Conservation (phyloP, 2,888 invertebrate species). For the Bombylius major region DNA sequence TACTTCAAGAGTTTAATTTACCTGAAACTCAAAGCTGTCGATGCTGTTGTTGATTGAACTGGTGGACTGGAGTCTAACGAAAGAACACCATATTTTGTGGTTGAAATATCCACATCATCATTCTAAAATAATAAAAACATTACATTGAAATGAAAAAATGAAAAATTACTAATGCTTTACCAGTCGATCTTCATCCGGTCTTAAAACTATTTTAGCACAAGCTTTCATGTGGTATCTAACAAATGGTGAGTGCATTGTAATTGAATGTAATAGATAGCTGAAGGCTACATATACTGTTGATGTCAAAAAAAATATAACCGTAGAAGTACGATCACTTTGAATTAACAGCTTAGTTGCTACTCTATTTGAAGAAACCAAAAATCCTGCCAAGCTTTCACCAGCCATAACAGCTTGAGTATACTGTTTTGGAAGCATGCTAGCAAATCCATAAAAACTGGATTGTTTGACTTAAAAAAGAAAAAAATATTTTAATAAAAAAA, state of each 20-base stretch:
- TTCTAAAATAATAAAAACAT: conserved; percentile 37
- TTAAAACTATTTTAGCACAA: conserved; percentile 63
- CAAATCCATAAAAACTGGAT: conserved; percentile 88
- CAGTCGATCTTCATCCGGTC: conserved; percentile 64
- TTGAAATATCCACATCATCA: conserved; percentile 42
- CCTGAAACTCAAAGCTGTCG: conserved; percentile 53
- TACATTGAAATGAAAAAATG: not conserved
- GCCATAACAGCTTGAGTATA: conserved; percentile 93
- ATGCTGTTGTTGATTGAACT: conserved; percentile 29
- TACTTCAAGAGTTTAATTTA: not conserved
- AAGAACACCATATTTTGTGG: conserved; percentile 58
- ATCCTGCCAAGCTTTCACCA: conserved; percentile 79
- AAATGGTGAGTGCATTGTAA: conserved; percentile 66
- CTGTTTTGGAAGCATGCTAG: conserved; percentile 74
- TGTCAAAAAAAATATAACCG: conserved; percentile 73
- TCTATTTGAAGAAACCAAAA: conserved; percentile 73
- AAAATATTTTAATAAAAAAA: not conserved
- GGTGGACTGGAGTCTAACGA: conserved; percentile 61
- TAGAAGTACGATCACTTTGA: conserved; percentile 64
- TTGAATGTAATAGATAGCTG: conserved; percentile 66
- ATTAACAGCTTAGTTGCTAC: conserved; percentile 71
- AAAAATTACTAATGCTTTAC: conserved; percentile 9
- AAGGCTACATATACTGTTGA: conserved; percentile 63
- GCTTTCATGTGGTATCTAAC: conserved; percentile 72
- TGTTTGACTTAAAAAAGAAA: conserved; percentile 57